Percentiles rank a stretch among this genome's conserved stretches.
Evolutionary conservation across 2,888 invertebrate genomes (phyloP).

Genomic region (Pammene fasciana): DNA sequence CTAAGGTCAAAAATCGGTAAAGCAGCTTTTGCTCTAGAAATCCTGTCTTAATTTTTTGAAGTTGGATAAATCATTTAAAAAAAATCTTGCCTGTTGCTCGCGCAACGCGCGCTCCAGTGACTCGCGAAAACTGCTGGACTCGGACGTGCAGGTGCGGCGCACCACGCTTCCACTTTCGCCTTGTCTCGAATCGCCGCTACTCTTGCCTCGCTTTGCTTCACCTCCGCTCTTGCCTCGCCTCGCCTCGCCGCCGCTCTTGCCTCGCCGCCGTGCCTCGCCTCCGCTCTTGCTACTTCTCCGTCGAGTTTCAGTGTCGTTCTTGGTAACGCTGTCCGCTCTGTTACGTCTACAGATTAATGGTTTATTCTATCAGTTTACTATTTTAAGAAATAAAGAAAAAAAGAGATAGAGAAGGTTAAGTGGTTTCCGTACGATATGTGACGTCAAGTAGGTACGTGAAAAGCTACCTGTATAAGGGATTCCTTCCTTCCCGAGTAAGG

Average conservation of each 20-base stretch:
- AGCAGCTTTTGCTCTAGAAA: too few species aligned
- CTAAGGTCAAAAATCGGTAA: too few species aligned
- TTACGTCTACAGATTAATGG: not conserved
- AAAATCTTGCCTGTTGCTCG: conserved; percentile 57
- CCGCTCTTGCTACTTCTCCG: not conserved
- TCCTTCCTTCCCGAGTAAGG: too few species aligned
- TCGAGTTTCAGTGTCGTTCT: not conserved
- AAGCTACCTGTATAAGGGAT: too few species aligned
- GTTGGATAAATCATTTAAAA: too few species aligned
- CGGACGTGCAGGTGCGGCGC: conserved; percentile 29
- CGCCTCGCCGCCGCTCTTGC: not conserved
- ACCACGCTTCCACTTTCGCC: conserved; percentile 1
- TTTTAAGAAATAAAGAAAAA: too few species aligned
- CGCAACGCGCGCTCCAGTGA: conserved; percentile 64
- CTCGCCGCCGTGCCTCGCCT: not conserved
- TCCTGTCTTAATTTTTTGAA: too few species aligned
- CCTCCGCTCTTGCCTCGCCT: not conserved
- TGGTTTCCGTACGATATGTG: too few species aligned
- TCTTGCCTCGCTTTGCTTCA: not conserved
- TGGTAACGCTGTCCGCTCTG: not conserved
- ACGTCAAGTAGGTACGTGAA: too few species aligned
- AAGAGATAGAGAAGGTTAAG: too few species aligned
- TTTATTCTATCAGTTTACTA: too few species aligned
- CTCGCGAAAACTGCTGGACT: conserved; percentile 55
- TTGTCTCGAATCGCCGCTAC: not conserved